phyloP scores from a whole-genome alignment of 2,113 vertebrate genomes.

The Pseudopipra pipra region DNA sequence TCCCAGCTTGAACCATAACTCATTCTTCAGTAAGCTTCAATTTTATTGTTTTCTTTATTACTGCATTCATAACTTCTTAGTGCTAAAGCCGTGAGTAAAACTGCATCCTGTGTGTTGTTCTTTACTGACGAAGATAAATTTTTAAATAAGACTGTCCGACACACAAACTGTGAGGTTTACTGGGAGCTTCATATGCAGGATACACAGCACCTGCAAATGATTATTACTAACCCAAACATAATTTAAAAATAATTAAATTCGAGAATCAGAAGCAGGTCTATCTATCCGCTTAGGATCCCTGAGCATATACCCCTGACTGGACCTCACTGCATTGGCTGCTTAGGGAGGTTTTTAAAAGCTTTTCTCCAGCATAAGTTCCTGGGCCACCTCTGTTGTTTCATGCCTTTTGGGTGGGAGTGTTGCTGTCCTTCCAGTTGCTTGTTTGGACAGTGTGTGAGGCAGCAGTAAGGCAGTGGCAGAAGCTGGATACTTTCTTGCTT shows the following conservation, averaged over 20 bases:
- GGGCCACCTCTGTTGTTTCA: background rate
- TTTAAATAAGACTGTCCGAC: background rate
- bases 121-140: background rate
- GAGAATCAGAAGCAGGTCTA: background rate
- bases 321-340: background rate
- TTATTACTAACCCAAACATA: background rate
- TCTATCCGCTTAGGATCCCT: background rate
- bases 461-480: background rate
- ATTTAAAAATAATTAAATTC: background rate
- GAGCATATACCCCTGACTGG: background rate
- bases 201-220: background rate
- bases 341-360: background rate
- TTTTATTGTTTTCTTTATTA: background rate
- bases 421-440: background rate
- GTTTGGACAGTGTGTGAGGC: background rate
- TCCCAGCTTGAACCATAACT: background rate
- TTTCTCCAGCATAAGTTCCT: background rate
- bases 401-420: background rate
- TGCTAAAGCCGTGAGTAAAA: background rate
- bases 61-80: background rate
- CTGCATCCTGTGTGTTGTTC: background rate
- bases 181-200: background rate
- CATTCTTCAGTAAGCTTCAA: background rate
- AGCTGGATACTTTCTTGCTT: rapidly evolving
- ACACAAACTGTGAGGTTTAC: background rate